Percentiles rank a stretch among this genome's conserved stretches.
Evolutionary conservation across 1,140 invertebrate species (phyloP).

Genomic region (Odontomachus brunneus): DNA sequence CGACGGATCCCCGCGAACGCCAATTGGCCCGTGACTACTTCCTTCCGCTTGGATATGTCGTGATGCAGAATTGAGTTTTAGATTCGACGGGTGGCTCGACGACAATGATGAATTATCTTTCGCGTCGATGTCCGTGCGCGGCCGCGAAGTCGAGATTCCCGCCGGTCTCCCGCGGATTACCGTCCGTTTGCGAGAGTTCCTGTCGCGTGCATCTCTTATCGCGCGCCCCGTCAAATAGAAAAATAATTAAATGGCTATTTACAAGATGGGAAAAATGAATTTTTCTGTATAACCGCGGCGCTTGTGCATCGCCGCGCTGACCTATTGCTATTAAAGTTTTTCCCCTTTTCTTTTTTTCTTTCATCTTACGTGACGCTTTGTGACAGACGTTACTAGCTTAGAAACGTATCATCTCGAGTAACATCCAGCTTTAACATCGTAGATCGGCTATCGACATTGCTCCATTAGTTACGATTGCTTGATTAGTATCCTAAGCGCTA

Average conservation of each 20-base stretch:
- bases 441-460: constrained; percentile 66
- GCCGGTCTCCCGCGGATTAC: not conserved
- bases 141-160: constrained; percentile 27
- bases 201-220: not conserved
- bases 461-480: constrained; percentile 69
- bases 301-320: constrained; percentile 43
- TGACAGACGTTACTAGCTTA: constrained; percentile 63
- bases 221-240: constrained; percentile 76
- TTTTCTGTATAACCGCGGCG: constrained; percentile 21
- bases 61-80: constrained; percentile 69
- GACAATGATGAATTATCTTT: not conserved
- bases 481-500: constrained; percentile 66
- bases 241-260: constrained; percentile 82
- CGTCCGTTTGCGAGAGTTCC: not conserved
- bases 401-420: constrained; percentile 58
- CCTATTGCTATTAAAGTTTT: constrained; percentile 69
- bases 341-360: not conserved
- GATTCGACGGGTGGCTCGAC: constrained; percentile 68
- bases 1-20: constrained; percentile 59
- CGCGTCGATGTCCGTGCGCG: constrained; percentile 50
- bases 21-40: constrained; percentile 56
- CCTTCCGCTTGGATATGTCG: constrained; percentile 62
- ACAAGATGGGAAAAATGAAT: constrained; percentile 78
- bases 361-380: constrained; percentile 32
- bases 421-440: constrained; percentile 67